These are phyloP conservation scores for Cacoxenus indagator DNA, from an alignment of 2,888 invertebrate species.

Conservation along the genomic window DNA sequence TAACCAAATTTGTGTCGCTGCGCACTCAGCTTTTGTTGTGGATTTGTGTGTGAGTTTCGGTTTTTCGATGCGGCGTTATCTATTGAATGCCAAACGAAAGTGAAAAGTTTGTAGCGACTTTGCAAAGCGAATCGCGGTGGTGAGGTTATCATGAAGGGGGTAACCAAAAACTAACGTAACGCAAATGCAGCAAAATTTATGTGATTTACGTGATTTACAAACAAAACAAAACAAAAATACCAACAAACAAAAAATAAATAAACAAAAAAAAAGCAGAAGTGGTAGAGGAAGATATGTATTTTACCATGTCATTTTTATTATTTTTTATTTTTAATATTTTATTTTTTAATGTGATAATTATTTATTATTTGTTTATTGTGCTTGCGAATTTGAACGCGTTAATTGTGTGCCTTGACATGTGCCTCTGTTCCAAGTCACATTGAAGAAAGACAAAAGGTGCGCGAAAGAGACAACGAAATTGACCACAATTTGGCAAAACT, in stretches of 20 bases:
- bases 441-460: neutral
- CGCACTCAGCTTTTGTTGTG: neutral
- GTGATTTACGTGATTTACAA: constrained; percentile 53
- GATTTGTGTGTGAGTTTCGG: too few species aligned
- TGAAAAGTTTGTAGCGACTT: constrained; percentile 10
- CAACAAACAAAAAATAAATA: neutral
- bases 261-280: too few species aligned
- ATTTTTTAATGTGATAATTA: neutral
- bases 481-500: neutral
- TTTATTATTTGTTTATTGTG: neutral
- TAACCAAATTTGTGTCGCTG: neutral
- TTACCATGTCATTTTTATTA: too few species aligned
- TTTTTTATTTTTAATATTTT: neutral
- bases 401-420: constrained; percentile 18
- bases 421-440: neutral
- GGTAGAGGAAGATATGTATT: too few species aligned
- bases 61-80: neutral
- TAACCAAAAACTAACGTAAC: neutral
- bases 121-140: neutral
- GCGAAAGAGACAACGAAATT: neutral
- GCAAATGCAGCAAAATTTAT: constrained; percentile 54
- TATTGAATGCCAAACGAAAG: constrained; percentile 12
- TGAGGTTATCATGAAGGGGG: neutral
- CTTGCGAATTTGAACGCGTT: too few species aligned
- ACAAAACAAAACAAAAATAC: neutral